These are phyloP conservation scores for Homarus americanus DNA, from an alignment of 1,140 invertebrate genomes.

Conservation along the genomic window DNA sequence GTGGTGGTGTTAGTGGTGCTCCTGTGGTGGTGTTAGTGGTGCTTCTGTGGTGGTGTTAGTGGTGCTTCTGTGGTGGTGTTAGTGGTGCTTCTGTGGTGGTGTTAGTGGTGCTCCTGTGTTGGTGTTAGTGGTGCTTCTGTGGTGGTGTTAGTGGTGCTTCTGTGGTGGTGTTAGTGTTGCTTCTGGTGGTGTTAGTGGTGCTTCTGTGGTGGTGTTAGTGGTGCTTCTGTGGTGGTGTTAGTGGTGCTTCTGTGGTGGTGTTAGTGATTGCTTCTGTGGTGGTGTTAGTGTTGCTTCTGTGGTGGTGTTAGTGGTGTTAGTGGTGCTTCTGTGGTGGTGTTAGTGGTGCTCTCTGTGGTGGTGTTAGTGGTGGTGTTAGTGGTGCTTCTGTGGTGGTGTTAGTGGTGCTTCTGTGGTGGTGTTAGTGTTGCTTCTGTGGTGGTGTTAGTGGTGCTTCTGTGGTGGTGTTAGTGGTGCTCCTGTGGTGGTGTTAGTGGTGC, in stretches of 20 bases:
- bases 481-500: neutral
- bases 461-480: neutral
- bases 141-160: neutral
- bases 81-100: neutral
- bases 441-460: neutral
- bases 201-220: neutral
- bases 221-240: neutral
- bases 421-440: neutral
- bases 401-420: neutral
- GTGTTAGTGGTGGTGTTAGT: neutral
- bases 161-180: neutral
- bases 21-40: neutral
- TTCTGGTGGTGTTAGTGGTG: neutral
- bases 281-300: neutral
- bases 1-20: neutral
- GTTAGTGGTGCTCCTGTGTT: neutral
- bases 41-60: neutral
- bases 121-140: neutral
- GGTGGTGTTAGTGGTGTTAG: neutral
- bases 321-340: neutral
- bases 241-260: neutral
- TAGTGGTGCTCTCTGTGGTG: neutral
- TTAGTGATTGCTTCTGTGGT: neutral
- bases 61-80: neutral
- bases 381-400: neutral